phyloP scores from a whole-genome alignment of 2,797 vertebrate species.

The Tamandua tetradactyla region DNA sequence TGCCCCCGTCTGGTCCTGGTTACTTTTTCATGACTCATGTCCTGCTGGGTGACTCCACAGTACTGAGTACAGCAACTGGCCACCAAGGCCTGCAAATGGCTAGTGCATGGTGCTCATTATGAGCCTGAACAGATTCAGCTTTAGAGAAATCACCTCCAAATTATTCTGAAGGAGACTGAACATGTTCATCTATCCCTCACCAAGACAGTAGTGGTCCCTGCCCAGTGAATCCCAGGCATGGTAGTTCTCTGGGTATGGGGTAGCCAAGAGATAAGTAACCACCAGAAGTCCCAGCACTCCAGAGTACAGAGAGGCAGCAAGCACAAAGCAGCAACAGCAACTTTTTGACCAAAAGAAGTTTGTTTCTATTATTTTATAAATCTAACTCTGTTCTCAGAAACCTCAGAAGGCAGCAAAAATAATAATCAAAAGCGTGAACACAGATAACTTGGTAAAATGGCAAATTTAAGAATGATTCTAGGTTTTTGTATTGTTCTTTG shows the following conservation, averaged over 20 bases:
- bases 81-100: neutral
- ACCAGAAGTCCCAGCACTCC: neutral
- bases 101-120: neutral
- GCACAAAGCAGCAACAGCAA: neutral
- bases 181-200: neutral
- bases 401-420: neutral
- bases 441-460: neutral
- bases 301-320: neutral
- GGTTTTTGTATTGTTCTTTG: neutral
- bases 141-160: neutral
- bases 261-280: neutral
- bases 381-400: neutral
- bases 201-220: neutral
- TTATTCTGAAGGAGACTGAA: neutral
- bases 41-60: neutral
- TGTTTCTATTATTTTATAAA: neutral
- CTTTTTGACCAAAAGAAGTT: neutral
- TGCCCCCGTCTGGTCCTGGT: neutral
- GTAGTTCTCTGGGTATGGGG: neutral
- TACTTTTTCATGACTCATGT: neutral
- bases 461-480: slow-evolving; percentile 2
- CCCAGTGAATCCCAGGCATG: neutral
- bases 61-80: neutral
- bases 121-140: neutral
- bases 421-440: neutral